Conservation (phyloP, 2,888 invertebrate species). For the Scelioninae gen. 1 region DNA sequence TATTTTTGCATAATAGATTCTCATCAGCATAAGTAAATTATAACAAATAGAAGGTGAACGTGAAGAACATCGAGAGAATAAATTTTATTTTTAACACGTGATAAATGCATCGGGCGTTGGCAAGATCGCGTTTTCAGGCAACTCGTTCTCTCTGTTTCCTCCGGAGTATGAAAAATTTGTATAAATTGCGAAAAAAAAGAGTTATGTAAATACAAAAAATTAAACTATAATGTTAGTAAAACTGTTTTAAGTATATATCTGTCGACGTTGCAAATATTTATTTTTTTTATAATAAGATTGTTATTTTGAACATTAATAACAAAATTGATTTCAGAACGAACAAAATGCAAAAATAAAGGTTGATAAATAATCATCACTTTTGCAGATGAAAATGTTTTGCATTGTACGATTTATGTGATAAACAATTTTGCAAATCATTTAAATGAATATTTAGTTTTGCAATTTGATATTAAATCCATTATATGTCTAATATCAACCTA, state of each 20-base stretch:
- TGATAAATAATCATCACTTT: no score
- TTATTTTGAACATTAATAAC: no score
- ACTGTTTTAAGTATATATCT: slow-evolving; percentile 35
- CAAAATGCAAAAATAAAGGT: neutral
- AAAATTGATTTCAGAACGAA: neutral
- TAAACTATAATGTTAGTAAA: slow-evolving; percentile 17
- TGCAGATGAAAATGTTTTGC: no score
- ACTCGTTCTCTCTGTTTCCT: slow-evolving; percentile 66
- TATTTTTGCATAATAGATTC: slow-evolving; percentile 54
- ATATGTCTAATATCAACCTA: no score
- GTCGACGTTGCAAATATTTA: slow-evolving; percentile 12
- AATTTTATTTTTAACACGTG: slow-evolving; percentile 71
- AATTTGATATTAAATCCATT: no score
- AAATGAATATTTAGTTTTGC: no score
- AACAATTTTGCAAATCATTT: no score
- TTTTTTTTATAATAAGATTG: neutral
- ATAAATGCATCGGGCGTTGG: slow-evolving; percentile 77
- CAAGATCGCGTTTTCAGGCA: slow-evolving; percentile 73
- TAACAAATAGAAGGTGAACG: slow-evolving; percentile 41
- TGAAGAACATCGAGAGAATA: slow-evolving; percentile 63
- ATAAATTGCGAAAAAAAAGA: slow-evolving; percentile 55
- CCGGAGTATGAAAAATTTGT: slow-evolving; percentile 47
- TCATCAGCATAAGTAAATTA: slow-evolving; percentile 34
- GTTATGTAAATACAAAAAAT: slow-evolving; percentile 57
- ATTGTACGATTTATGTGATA: no score